Percentiles rank a stretch among this genome's conserved stretches.
Evolutionary conservation across 2,888 invertebrate genomes (phyloP).

Genomic region (Taphrorychus bicolor): DNA sequence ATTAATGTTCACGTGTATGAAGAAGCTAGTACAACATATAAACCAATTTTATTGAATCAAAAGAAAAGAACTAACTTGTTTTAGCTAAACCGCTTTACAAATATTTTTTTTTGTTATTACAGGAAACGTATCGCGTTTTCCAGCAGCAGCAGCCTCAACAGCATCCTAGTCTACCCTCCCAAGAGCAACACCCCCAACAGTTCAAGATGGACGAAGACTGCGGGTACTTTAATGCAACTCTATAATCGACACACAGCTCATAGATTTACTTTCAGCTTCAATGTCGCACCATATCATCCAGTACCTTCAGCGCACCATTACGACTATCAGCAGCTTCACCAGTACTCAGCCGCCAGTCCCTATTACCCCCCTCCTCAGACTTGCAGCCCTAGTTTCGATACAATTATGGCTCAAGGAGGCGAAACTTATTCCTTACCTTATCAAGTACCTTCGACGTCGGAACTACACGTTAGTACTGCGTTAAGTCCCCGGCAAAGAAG

Average conservation of each 20-base stretch:
- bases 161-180: slow-evolving; percentile 56
- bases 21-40: too few species aligned
- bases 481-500: slow-evolving; percentile 70
- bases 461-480: slow-evolving; percentile 72
- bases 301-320: slow-evolving; percentile 67
- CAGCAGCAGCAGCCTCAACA: slow-evolving; percentile 33
- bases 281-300: slow-evolving; percentile 64
- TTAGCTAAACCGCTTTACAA: too few species aligned
- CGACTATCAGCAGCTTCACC: slow-evolving; percentile 65
- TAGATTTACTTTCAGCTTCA: slow-evolving; percentile 64
- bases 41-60: too few species aligned
- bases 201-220: slow-evolving; percentile 86
- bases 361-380: slow-evolving; percentile 68
- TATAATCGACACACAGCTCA: neutral
- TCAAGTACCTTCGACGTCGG: slow-evolving; percentile 69
- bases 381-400: slow-evolving; percentile 63
- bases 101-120: too few species aligned
- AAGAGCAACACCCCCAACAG: slow-evolving; percentile 55
- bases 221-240: slow-evolving; percentile 17
- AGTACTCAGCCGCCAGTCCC: slow-evolving; percentile 61
- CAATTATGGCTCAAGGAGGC: slow-evolving; percentile 67
- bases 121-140: slow-evolving; percentile 40
- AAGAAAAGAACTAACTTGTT: too few species aligned
- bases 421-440: slow-evolving; percentile 59
- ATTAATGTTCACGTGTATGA: too few species aligned